phyloP scores from a whole-genome alignment of 1,140 invertebrate species.

The Heliconius hermathena region DNA sequence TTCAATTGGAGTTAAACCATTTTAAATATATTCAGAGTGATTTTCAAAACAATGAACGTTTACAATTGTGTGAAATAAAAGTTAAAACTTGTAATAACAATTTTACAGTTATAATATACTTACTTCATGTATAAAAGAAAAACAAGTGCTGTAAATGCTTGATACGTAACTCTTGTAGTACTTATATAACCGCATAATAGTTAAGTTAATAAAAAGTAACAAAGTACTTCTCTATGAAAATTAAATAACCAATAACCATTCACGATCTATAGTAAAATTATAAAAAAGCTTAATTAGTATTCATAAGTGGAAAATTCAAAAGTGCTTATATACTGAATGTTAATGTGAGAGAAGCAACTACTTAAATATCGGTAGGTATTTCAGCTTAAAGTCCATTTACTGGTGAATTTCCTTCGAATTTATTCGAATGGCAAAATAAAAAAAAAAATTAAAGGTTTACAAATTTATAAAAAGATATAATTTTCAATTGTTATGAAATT shows the following conservation, averaged over 20 bases:
- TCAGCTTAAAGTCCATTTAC: constrained; percentile 14
- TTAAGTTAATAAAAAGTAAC: background rate
- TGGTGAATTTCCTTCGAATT: constrained; percentile 25
- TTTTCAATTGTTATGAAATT: too few species aligned
- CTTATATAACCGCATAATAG: constrained; percentile 1
- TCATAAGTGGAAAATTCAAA: too few species aligned
- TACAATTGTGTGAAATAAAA: background rate
- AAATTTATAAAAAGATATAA: too few species aligned
- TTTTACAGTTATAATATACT: too few species aligned
- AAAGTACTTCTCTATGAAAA: background rate
- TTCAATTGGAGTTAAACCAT: background rate
- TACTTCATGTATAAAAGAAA: background rate
- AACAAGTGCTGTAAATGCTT: background rate
- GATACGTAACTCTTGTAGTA: background rate
- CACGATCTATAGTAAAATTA: background rate
- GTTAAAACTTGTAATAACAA: background rate
- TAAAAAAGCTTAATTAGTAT: background rate
- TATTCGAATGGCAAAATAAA: constrained; percentile 8
- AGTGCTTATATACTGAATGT: too few species aligned
- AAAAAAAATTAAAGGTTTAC: too few species aligned
- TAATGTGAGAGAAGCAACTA: background rate
- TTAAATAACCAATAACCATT: background rate
- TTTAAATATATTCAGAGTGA: background rate
- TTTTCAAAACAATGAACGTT: background rate
- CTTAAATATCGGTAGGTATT: background rate